A percentile compares a stretch with the other conserved stretches of the same genome.
Conservation (phyloP, 2,797 vertebrate species). For the Hyperoplus lanceolatus region DNA sequence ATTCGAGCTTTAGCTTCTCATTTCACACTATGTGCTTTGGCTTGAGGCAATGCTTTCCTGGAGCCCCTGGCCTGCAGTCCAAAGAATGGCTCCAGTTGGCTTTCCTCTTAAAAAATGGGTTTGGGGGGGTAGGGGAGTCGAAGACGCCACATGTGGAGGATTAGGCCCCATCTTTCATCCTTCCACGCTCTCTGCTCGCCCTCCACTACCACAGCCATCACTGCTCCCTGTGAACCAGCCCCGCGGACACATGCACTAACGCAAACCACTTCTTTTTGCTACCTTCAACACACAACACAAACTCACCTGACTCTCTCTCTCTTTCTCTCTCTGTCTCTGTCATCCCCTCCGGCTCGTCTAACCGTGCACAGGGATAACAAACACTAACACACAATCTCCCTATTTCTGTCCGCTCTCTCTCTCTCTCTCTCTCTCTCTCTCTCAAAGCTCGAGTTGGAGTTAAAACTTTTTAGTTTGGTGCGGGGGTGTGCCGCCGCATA, state of each 20-base stretch:
- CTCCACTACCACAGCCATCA: slow-evolving; percentile 80
- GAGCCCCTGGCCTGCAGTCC: slow-evolving; percentile 88
- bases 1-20: slow-evolving; percentile 91
- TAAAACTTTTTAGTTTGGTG: slow-evolving; percentile 66
- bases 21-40: slow-evolving; percentile 93
- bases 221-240: slow-evolving; percentile 64
- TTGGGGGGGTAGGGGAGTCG: not conserved
- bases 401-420: slow-evolving; percentile 48
- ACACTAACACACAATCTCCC: slow-evolving; percentile 47
- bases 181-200: slow-evolving; percentile 84
- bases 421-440: slow-evolving; percentile 34
- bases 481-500: slow-evolving; percentile 50
- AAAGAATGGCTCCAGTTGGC: slow-evolving; percentile 89
- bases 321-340: not conserved
- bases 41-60: slow-evolving; percentile 86
- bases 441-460: slow-evolving; percentile 63
- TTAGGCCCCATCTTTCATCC: slow-evolving; percentile 89
- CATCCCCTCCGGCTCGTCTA: slow-evolving; percentile 30
- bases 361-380: slow-evolving; percentile 45
- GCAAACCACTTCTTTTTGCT: not conserved
- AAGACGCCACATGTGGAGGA: slow-evolving; percentile 88
- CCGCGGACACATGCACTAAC: slow-evolving; percentile 60
- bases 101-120: slow-evolving; percentile 74
- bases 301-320: slow-evolving; percentile 70
- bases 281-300: slow-evolving; percentile 36